Conservation (phyloP, 1,140 invertebrate species). For the Amyelois transitella region DNA sequence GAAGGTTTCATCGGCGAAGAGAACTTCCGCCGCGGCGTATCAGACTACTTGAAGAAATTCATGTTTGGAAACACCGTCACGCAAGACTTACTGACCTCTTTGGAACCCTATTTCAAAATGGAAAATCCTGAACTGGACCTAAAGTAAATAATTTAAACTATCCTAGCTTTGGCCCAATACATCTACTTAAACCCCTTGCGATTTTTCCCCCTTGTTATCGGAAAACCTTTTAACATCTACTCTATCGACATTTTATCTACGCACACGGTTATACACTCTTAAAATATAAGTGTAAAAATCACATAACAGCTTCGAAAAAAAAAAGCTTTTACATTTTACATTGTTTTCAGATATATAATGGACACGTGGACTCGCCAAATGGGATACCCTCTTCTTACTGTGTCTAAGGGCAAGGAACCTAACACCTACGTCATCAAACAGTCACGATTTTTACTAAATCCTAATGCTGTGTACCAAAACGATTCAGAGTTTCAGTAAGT, state of each 20-base stretch:
- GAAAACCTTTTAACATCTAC: too few species aligned
- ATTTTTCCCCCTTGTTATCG: too few species aligned
- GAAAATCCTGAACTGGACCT: constrained; percentile 47
- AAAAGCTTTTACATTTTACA: background rate
- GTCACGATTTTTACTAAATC: constrained; percentile 82
- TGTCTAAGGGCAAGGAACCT: constrained; percentile 67
- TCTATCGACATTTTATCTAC: too few species aligned
- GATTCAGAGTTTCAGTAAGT: constrained; percentile 78
- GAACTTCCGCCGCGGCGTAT: constrained; percentile 83
- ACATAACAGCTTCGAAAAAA: too few species aligned
- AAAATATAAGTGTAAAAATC: too few species aligned
- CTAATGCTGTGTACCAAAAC: constrained; percentile 68
- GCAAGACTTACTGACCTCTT: constrained; percentile 83
- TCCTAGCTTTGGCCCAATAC: too few species aligned
- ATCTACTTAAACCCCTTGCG: too few species aligned
- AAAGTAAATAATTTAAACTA: constrained; percentile 36
- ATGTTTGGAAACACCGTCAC: constrained; percentile 86
- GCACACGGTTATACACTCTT: too few species aligned
- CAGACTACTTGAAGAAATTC: constrained; percentile 82
- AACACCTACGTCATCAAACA: constrained; percentile 80
- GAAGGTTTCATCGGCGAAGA: constrained; percentile 86
- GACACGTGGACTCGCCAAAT: constrained; percentile 95
- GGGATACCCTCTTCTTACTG: constrained; percentile 89
- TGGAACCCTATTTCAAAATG: constrained; percentile 68
- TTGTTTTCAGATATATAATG: constrained; percentile 80